Conservation (phyloP, 2,113 vertebrate species). For the Crypturellus undulatus region DNA sequence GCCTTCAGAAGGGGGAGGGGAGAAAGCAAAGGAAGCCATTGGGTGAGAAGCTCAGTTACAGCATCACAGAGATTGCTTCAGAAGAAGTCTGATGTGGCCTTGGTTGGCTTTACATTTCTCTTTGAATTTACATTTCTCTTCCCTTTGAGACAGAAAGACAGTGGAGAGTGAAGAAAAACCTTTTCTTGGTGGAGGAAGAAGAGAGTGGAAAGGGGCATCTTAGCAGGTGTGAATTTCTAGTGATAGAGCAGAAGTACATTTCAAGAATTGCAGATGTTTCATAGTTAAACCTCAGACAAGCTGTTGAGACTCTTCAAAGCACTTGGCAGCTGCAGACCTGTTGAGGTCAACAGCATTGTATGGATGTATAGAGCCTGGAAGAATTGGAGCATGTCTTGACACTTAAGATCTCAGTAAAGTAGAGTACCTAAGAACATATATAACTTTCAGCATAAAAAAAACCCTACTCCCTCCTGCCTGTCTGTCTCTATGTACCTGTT, state of each 20-base stretch:
- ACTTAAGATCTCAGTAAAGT: not conserved
- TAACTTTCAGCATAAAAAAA: not conserved
- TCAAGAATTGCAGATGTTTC: not conserved
- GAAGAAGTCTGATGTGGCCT: not conserved
- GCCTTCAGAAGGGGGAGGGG: conserved; percentile 18
- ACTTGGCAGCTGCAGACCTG: not conserved
- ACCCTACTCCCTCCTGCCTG: not conserved
- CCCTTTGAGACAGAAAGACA: not conserved
- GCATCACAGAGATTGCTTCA: conserved; percentile 16
- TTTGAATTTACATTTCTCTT: not conserved
- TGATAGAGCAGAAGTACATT: not conserved
- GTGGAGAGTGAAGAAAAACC: not conserved
- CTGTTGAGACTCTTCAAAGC: not conserved
- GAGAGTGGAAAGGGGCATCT: not conserved
- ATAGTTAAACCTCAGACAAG: not conserved
- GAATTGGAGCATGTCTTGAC: not conserved
- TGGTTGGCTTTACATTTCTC: not conserved
- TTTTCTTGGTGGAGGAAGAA: not conserved
- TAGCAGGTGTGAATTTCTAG: not conserved
- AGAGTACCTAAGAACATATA: too few species aligned
- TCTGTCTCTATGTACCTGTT: not conserved
- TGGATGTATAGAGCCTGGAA: not conserved
- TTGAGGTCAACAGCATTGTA: not conserved
- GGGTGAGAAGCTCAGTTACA: not conserved
- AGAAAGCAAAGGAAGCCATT: conserved; percentile 23